A percentile compares a stretch with the other conserved stretches of the same genome.
phyloP scores from a whole-genome alignment of 2,888 invertebrate species.

The Calliphora vomitoria region DNA sequence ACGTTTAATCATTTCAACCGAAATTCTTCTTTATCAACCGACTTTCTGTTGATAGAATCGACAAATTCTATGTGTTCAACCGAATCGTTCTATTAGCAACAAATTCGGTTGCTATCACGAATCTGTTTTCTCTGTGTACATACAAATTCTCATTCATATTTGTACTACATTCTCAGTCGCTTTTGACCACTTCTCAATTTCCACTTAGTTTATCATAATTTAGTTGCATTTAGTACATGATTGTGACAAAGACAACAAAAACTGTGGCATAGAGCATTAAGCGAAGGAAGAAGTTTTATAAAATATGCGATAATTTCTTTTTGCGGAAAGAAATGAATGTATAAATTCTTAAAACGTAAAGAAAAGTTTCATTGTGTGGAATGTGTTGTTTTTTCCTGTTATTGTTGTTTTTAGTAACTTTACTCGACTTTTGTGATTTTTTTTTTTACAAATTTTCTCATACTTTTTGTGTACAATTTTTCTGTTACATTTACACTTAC shows the following conservation, averaged over 20 bases:
- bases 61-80: no score
- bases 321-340: constrained; percentile 50
- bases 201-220: constrained; percentile 36
- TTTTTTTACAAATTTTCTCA: constrained; percentile 26
- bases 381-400: constrained; percentile 69
- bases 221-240: constrained; percentile 48
- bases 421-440: constrained; percentile 66
- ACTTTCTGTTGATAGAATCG: no score
- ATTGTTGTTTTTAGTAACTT: constrained; percentile 69
- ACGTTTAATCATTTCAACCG: no score
- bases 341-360: constrained; percentile 28
- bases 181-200: neutral
- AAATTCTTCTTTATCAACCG: no score
- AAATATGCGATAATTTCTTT: constrained; percentile 58
- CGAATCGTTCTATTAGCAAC: no score
- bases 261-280: neutral
- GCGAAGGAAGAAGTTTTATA: constrained; percentile 46
- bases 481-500: neutral
- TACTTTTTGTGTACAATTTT: constrained; percentile 19
- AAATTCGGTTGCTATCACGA: no score
- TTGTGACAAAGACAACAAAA: constrained; percentile 27
- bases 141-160: no score
- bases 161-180: neutral
- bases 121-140: no score
- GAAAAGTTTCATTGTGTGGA: constrained; percentile 59